Base-by-base conservation (phyloP, 2,797 vertebrate species). In the Harpagifer antarcticus region DNA sequence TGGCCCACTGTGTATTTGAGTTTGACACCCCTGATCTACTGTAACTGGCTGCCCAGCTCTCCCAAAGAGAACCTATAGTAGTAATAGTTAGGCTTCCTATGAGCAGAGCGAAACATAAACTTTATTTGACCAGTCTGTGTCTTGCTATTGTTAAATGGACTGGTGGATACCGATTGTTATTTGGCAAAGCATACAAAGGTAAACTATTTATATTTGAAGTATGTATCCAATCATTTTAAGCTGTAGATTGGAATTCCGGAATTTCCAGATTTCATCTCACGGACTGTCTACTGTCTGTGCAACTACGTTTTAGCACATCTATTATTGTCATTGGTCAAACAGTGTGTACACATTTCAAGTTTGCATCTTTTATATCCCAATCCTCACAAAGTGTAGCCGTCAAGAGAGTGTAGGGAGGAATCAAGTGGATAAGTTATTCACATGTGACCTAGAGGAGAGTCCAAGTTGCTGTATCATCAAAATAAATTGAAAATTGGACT, bases 361-460 rank as follows among this genome's bases (percentile, higher is more conserved):
- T 86, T 58, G 78, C 59, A 76, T 82, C 15, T 45, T 54, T 65
- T 58, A 19, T 64, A 37, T 37, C 33, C 33, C 8, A 70, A 79
- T 69, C 67, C 40, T 65, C 52, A 57, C 59, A 83, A 42, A 74
- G 44, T 61, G 75, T 83, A 60, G 66, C n/a, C 81, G 85, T 86
- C 77, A 80, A 79, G 12, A 43, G 17, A 76, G 62, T 86, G 76
- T 56, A 37, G 54, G 23, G 62, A 82, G 50, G 68, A 45, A 66
- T 76, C 79, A 63, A 40, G 63, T 56, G 56, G 53, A 57, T 68
- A 63, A 0, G 8, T 37, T 37, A 37, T 33, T 73, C 72, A 81
- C 82, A 68, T 55, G 49, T 59, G 40, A 40, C 47, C 67, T 42
- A 15, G 50, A 72, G 66, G 66, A 65, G 0, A 57, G 3, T 49